Evolutionary conservation across 2,797 vertebrate species (phyloP), one percentile per base, ranked within the genome.

Genomic region (Galago senegalensis): DNA sequence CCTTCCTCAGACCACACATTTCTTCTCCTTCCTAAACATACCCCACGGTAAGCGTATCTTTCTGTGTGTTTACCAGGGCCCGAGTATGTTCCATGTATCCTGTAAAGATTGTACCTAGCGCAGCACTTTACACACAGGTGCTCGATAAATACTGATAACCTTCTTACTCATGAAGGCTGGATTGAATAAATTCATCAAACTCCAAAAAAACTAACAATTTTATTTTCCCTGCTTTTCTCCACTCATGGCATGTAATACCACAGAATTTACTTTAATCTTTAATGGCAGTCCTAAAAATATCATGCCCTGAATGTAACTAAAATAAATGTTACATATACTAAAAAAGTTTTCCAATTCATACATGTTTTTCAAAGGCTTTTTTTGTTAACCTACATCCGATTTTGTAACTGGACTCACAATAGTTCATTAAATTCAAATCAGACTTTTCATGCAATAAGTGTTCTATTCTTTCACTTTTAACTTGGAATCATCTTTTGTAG

Each of bases 261-360:
- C 5, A 79, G 18, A 58, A 77, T 91, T 77, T 96, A 88, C 77
- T 87, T 84, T 77, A 81, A 88, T 77, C 21, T 72, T 10, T 77
- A 5, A 56, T 75, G 72, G 72, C 5, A 94, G 4, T 16, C 63
- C 34, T 43, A 13, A 92, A 92, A 65, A 46, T 80, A 95, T 58
- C n/a, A 61, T 8, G 87, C 34, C 70, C 72, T 72, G 88, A 89
- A 86, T 70, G 14, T 72, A 56, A 72, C 49, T 10, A n/a, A 70
- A 34, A 67, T 67, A 63, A 63, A 80, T 31, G 27, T 56, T 69
- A 53, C 29, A 21, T 87, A 40, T 95, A 46, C 23, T 73, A 67
- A 82, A 72, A 73, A 8, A 61, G 17, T 76, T 53, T 84, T 92
- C 12, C 49, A 72, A 93, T 56, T 29, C 27, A 63, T 43, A 67